These are phyloP conservation scores for Corticium candelabrum DNA, from an alignment of 37 sponge, comb jelly and placozoan species.

Conservation along the genomic window DNA sequence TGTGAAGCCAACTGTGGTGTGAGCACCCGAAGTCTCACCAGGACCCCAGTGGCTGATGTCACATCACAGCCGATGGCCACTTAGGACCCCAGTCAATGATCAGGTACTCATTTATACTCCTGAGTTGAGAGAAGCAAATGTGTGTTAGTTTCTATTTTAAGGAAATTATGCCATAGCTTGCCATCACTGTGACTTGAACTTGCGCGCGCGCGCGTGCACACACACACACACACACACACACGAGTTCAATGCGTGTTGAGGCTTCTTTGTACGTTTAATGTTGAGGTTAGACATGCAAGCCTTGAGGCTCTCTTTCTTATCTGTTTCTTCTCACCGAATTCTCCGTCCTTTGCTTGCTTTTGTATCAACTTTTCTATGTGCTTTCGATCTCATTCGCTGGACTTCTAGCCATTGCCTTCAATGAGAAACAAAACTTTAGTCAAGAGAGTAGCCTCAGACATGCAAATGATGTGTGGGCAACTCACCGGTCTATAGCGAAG, in stretches of 20 bases:
- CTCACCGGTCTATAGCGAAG: conserved; percentile 58
- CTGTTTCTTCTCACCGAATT: no score
- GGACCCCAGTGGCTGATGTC: no score
- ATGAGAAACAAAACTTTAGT: not conserved
- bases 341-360: conserved; percentile 92
- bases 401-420: conserved; percentile 65
- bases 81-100: no score
- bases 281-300: not conserved
- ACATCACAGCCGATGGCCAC: no score
- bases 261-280: not conserved
- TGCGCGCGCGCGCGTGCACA: not conserved
- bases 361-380: conserved; percentile 75
- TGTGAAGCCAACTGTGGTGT: no score
- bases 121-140: not conserved
- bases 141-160: not conserved
- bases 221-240: conserved; percentile 19
- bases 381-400: conserved; percentile 62
- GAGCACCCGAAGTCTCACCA: no score
- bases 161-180: no score
- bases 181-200: no score
- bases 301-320: not conserved
- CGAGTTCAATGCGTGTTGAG: no score
- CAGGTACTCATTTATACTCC: no score
- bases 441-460: not conserved
- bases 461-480: not conserved